phyloP scores from a whole-genome alignment of 2,888 invertebrate genomes.

The Ceriagrion tenellum region DNA sequence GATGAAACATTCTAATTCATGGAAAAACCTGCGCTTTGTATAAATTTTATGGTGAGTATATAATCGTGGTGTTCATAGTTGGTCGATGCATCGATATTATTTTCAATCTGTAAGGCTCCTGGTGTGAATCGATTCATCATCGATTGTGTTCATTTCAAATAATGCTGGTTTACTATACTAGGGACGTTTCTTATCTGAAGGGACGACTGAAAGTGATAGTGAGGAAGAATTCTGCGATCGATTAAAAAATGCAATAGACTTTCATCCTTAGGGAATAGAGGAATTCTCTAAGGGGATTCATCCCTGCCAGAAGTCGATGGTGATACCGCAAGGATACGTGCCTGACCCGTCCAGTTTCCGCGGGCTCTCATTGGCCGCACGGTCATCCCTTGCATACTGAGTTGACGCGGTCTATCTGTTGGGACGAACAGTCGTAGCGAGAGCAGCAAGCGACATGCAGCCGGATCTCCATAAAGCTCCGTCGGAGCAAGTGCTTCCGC shows the following conservation, averaged over 20 bases:
- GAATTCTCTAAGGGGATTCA: neutral
- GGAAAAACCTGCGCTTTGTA: too few relatives aligned
- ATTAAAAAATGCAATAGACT: neutral
- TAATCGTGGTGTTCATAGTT: too few relatives aligned
- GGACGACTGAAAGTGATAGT: too few relatives aligned
- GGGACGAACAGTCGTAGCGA: neutral
- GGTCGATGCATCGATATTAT: too few relatives aligned
- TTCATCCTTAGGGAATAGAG: neutral
- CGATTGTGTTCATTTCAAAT: too few relatives aligned
- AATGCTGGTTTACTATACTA: too few relatives aligned
- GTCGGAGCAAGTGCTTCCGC: neutral
- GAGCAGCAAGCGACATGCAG: neutral
- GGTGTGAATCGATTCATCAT: too few relatives aligned
- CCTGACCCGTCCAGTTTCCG: neutral
- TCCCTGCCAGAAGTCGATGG: neutral
- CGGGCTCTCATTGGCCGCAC: neutral
- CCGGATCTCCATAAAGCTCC: neutral
- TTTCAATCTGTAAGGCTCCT: too few relatives aligned
- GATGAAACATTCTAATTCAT: too few relatives aligned
- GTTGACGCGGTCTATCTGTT: neutral
- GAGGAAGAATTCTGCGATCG: neutral
- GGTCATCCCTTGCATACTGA: neutral
- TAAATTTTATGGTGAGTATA: too few relatives aligned
- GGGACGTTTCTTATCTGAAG: too few relatives aligned
- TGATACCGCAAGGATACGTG: conserved; percentile 27